Conservation (phyloP, 1,140 invertebrate genomes). For the Bombus ignitus region DNA sequence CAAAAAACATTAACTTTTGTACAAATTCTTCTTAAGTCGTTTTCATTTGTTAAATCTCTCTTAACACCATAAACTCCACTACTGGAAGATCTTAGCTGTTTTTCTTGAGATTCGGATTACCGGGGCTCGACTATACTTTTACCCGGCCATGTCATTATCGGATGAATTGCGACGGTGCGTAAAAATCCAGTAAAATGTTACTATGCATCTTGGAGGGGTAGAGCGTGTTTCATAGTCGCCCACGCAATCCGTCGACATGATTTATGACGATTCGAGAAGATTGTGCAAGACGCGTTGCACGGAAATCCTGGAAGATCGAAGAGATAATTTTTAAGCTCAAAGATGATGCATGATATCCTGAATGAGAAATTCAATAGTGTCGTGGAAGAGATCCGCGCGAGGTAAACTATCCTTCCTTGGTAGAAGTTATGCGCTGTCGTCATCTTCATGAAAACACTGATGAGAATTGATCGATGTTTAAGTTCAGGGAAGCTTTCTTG, state of each 20-base stretch:
- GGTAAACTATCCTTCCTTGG: background rate
- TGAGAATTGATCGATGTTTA: conserved; percentile 15
- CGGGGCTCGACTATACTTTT: background rate
- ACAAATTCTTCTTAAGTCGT: too few relatives aligned
- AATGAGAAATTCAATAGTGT: conserved; percentile 36
- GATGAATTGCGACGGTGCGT: conserved; percentile 39
- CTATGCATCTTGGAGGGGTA: conserved; percentile 31
- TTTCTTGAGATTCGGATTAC: too few relatives aligned
- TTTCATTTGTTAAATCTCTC: too few relatives aligned
- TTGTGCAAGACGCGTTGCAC: conserved; percentile 55
- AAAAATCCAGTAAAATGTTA: conserved; percentile 56
- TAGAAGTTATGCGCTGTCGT: background rate
- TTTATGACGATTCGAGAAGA: conserved; percentile 57
- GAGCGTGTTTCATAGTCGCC: conserved; percentile 45
- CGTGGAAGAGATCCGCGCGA: background rate
- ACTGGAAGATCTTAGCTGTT: too few relatives aligned
- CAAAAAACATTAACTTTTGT: too few relatives aligned
- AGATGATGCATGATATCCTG: conserved; percentile 50
- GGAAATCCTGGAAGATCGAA: conserved; percentile 59
- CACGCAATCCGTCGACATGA: conserved; percentile 62
- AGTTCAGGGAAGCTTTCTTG: background rate
- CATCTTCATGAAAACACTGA: background rate
- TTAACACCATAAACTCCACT: too few relatives aligned
- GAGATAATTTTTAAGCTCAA: conserved; percentile 54
- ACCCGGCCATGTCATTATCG: conserved; percentile 20